Base-by-base conservation (phyloP, 2,888 invertebrate species). In the Kuschelorhynchus macadamiae region DNA sequence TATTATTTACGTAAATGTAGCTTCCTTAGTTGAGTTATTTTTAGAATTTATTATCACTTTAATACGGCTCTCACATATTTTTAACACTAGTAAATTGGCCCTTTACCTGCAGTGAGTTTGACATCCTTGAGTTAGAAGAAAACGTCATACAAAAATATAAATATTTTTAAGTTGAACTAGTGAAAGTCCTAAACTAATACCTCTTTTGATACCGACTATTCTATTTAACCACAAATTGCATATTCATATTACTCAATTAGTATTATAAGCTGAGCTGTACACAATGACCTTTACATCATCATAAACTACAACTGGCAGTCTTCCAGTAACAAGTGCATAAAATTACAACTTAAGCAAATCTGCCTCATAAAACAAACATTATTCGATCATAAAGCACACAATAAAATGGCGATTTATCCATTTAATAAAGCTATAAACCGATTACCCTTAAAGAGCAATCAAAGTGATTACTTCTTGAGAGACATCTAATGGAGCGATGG, bases 371-470 rank as follows among this genome's bases (percentile, higher is more conserved):
- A 59, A 53, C 52, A 59, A 59, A 59, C 53, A 59, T 65, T 52
- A 65, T 59, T 59, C 18, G 20, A 50, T 39, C 65, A 59, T 65
- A 65, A 65, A 65, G 52, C 59, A 59, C 53, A 50, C 59, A 52
- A 65, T 65, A 59, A 65, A 65, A 65, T 53, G 44, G 36, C 65
- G 59, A 65, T 65, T 65, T 59, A 53, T 59, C 44, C 65, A 52
- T 52, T 65, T 65, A 65, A 65, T 65, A 65, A 46, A 65, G 36
- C 11, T 11, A 36, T 36, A 9, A 36, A 36, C n/a, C 36, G 36
- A 36, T 42, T 42, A 17, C 42, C 42, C 42, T 16, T 14, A 36
- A 7, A 17, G 11, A 36, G 42, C 17, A 2, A 42, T 42, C 3
- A 42, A 7, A 7, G 16, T 42, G 42, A 42, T 16, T 4, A n/a